Percentiles rank a stretch among this genome's conserved stretches.
Evolutionary conservation across 2,113 vertebrate genomes (phyloP).

Genomic region (Gorsachius goisagi): DNA sequence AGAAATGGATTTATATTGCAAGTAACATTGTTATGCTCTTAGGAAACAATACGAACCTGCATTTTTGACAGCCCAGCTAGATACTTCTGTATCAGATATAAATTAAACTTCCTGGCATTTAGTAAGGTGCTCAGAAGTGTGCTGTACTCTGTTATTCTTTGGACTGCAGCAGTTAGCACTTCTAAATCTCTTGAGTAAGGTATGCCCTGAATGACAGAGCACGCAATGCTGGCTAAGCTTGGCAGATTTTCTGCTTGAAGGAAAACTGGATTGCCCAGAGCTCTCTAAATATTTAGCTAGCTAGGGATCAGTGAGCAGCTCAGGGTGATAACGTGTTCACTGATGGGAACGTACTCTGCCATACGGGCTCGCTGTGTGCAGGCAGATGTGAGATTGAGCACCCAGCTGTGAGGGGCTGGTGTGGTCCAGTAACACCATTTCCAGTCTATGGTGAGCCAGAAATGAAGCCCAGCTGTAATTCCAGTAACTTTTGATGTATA

Average conservation of each 20-base stretch:
- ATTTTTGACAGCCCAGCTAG: not conserved
- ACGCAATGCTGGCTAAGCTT: not conserved
- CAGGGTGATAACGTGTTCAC: accelerated
- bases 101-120: not conserved
- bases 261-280: not conserved
- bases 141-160: not conserved
- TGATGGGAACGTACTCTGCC: not conserved
- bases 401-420: not conserved
- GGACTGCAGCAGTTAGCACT: not conserved
- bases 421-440: not conserved
- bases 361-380: accelerated
- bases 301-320: not conserved
- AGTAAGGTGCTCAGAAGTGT: not conserved
- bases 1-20: not conserved
- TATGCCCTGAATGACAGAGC: not conserved
- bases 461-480: not conserved
- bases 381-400: not conserved
- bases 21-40: not conserved
- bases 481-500: not conserved
- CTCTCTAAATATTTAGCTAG: not conserved
- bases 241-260: not conserved
- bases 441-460: not conserved
- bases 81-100: not conserved
- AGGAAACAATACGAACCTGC: not conserved
- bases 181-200: not conserved